Evolutionary conservation across 2,888 invertebrate genomes (phyloP).

Genomic region (Crematogaster levior): DNA sequence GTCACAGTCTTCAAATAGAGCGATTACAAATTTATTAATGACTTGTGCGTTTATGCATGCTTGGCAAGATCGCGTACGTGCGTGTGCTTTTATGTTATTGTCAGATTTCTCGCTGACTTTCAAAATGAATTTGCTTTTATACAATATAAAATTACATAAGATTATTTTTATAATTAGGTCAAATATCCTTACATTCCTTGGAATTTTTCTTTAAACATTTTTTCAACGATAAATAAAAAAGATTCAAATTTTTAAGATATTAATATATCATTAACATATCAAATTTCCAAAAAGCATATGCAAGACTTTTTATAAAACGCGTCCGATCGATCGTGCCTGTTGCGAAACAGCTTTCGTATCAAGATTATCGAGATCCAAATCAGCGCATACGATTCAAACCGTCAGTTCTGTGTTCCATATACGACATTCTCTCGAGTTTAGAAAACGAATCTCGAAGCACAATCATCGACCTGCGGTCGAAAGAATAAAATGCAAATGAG

Average conservation of each 20-base stretch:
- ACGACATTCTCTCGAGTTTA: neutral
- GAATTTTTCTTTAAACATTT: neutral
- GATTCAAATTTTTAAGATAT: neutral
- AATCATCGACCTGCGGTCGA: neutral
- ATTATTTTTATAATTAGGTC: neutral
- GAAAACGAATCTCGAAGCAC: constrained; percentile 8
- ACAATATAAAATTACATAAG: constrained; percentile 4
- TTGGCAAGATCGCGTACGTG: constrained; percentile 33
- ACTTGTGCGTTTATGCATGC: constrained; percentile 51
- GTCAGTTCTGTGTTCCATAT: neutral
- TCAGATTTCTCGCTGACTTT: constrained; percentile 80
- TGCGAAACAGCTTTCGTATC: neutral
- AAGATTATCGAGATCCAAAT: neutral
- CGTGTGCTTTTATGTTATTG: constrained; percentile 77
- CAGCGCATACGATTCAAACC: neutral
- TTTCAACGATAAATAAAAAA: neutral
- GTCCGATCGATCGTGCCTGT: neutral
- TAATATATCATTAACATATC: neutral
- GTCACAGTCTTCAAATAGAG: constrained; percentile 36
- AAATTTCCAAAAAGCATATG: neutral
- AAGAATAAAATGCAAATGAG: neutral
- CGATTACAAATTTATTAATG: constrained; percentile 40
- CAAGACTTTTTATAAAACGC: neutral
- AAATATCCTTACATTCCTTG: constrained; percentile 2
- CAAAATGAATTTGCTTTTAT: neutral